Evolutionary conservation across 2,113 vertebrate genomes (phyloP).

Genomic region (Scatophagus argus): DNA sequence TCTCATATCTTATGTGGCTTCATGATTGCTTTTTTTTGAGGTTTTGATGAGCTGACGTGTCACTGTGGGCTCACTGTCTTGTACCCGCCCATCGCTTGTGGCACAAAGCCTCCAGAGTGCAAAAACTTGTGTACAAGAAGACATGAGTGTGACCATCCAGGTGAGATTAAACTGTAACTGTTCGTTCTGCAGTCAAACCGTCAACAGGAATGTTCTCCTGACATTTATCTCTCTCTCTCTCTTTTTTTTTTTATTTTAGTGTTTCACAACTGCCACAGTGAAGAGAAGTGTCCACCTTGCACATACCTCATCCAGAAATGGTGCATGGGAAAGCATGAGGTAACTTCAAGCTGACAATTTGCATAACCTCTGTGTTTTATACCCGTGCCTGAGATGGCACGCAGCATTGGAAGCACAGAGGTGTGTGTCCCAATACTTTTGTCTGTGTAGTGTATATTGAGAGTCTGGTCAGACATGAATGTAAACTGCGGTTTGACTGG

Average conservation of each 20-base stretch:
- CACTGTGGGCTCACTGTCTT: constrained; percentile 93
- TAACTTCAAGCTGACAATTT: constrained; percentile 70
- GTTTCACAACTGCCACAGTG: constrained; percentile 96
- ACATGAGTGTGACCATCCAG: constrained; percentile 96
- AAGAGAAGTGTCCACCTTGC: constrained; percentile 97
- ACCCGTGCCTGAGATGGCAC: not conserved
- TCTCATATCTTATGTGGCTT: not conserved
- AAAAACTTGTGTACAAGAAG: constrained; percentile 91
- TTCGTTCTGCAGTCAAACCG: not conserved
- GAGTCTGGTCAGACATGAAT: too few relatives aligned
- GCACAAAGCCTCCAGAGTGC: constrained; percentile 96
- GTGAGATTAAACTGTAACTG: constrained; percentile 65
- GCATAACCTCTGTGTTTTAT: not conserved
- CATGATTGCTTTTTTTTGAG: constrained; percentile 72
- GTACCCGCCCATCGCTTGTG: constrained; percentile 95
- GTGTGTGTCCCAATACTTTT: too few relatives aligned
- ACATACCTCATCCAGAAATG: constrained; percentile 97
- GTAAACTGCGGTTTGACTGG: too few relatives aligned
- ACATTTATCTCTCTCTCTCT: constrained; percentile 24
- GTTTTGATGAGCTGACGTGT: constrained; percentile 97
- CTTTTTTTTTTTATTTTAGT: too few relatives aligned
- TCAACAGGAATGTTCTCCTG: not conserved
- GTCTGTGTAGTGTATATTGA: too few relatives aligned
- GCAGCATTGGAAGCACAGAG: too few relatives aligned
- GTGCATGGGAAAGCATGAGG: constrained; percentile 99